A percentile compares a stretch with the other conserved stretches of the same genome.
Evolutionary conservation across 2,113 vertebrate genomes (phyloP).

Genomic region (Cynopterus brachyotis): DNA sequence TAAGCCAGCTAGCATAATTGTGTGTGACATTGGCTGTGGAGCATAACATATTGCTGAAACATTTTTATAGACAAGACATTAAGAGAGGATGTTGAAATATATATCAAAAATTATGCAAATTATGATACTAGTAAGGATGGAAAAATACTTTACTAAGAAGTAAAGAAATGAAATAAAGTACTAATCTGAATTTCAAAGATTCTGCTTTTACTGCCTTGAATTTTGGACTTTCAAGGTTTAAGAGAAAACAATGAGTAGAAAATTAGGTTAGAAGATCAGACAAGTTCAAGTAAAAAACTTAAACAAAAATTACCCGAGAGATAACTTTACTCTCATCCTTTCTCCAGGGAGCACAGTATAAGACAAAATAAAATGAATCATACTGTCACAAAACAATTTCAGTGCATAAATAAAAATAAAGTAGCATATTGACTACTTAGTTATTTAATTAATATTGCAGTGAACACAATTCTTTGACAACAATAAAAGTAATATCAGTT

Average conservation of each 20-base stretch:
- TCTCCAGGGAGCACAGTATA: constrained; percentile 9
- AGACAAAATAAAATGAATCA: constrained; percentile 23
- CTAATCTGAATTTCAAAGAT: constrained; percentile 45
- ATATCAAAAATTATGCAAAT: constrained; percentile 42
- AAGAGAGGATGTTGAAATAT: constrained; percentile 8
- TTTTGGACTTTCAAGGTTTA: constrained; percentile 22
- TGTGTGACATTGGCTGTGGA: constrained; percentile 18
- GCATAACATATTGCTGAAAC: background rate
- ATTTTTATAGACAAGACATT: constrained; percentile 27
- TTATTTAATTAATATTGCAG: constrained; percentile 18
- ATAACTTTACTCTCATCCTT: background rate
- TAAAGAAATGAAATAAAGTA: constrained; percentile 17
- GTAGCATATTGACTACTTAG: background rate
- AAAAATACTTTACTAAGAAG: constrained; percentile 26
- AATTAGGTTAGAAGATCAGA: constrained; percentile 15
- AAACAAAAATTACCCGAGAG: background rate
- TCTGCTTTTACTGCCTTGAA: constrained; percentile 9
- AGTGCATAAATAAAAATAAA: background rate
- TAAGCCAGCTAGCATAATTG: constrained; percentile 2
- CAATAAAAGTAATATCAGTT: background rate
- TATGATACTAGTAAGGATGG: background rate
- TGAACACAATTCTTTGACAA: background rate
- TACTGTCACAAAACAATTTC: background rate
- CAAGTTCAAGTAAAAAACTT: background rate
- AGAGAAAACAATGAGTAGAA: constrained; percentile 19